Conservation (phyloP, 2,113 vertebrate species). For the Cheirogaleus medius region DNA sequence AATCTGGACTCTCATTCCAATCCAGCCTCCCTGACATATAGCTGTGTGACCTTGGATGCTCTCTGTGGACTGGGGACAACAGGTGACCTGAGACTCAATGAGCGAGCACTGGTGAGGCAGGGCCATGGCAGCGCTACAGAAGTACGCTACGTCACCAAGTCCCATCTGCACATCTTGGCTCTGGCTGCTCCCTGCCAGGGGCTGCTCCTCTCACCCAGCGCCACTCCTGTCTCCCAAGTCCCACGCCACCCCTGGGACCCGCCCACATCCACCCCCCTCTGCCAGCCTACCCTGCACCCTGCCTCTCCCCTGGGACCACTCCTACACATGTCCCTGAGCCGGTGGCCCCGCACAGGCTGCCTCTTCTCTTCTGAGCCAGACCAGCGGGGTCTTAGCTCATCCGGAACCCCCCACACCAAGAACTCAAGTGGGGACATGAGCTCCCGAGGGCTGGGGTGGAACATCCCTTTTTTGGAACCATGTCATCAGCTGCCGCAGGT, state of each 20-base stretch:
- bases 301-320: background rate
- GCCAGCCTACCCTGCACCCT: too few species aligned
- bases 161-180: background rate
- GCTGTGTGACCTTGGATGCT: background rate
- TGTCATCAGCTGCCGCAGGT: background rate
- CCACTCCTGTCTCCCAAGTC: background rate
- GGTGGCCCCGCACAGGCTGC: background rate
- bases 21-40: background rate
- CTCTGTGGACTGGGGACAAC: background rate
- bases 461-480: background rate
- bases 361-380: background rate
- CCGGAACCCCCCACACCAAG: background rate
- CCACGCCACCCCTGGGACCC: background rate
- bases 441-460: too few species aligned
- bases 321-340: background rate
- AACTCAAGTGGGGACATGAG: background rate
- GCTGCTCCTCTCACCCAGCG: background rate
- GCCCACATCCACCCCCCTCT: background rate
- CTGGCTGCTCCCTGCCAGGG: background rate
- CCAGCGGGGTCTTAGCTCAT: background rate
- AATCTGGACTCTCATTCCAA: too few species aligned
- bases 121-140: too few species aligned
- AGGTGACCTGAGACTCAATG: background rate
- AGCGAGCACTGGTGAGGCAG: background rate
- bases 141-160: accelerated